Evolutionary conservation across 2,113 vertebrate genomes (phyloP).

Genomic region (Patagioenas fasciata): DNA sequence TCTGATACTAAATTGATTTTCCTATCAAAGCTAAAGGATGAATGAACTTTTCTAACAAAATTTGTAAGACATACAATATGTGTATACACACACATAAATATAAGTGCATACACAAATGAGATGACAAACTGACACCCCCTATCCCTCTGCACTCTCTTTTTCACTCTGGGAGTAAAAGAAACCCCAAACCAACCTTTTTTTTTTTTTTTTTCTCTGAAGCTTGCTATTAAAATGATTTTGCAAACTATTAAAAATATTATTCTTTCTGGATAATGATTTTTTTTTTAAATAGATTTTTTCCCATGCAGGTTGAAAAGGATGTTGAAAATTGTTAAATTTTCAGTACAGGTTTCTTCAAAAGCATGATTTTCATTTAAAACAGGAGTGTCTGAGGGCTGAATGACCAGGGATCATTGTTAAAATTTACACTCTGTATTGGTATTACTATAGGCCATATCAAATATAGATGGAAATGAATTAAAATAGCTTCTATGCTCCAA

Average conservation of each 20-base stretch:
- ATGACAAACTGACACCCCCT: background rate
- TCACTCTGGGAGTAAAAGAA: accelerated
- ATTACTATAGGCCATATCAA: background rate
- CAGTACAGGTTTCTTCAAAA: background rate
- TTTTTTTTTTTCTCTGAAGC: background rate
- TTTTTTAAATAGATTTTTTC: background rate
- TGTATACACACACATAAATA: background rate
- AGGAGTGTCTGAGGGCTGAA: background rate
- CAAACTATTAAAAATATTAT: background rate
- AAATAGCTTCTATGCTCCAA: background rate
- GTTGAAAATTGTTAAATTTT: background rate
- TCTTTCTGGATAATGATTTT: background rate
- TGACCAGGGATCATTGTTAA: background rate
- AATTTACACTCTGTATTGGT: background rate
- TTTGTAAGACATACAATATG: background rate
- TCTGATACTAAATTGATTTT: background rate
- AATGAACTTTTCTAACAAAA: background rate
- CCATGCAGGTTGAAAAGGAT: accelerated
- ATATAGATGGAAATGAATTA: background rate
- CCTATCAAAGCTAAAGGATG: background rate
- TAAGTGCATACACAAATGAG: background rate
- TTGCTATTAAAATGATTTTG: background rate
- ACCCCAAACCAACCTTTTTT: no score
- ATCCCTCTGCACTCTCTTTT: background rate
- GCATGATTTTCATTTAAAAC: background rate